Percentiles rank a stretch among this genome's conserved stretches.
Conservation (phyloP, 2,888 invertebrate species). For the Orthosia gracilis region DNA sequence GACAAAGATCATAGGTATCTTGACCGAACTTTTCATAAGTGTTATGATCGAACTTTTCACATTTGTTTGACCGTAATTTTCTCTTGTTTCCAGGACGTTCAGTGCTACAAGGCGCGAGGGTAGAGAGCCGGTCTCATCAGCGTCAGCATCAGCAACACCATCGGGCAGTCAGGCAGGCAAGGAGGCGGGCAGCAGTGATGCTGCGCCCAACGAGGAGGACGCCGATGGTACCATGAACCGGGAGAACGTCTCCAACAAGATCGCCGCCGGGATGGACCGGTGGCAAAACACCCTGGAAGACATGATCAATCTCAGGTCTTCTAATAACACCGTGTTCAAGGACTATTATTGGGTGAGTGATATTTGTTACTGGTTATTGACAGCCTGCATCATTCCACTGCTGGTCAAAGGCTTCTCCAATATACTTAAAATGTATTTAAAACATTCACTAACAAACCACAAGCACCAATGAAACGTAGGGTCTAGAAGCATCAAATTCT, state of each 20-base stretch:
- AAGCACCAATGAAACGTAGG: no score
- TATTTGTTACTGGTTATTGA: background rate
- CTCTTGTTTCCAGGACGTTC: conserved; percentile 76
- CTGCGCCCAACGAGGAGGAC: conserved; percentile 69
- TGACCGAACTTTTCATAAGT: background rate
- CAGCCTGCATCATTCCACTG: background rate
- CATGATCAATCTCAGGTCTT: conserved; percentile 87
- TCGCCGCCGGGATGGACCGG: conserved; percentile 89
- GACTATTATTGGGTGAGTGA: conserved; percentile 91
- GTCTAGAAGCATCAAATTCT: no score
- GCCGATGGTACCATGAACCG: conserved; percentile 82
- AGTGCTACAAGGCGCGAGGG: conserved; percentile 75
- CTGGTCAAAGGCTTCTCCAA: no score
- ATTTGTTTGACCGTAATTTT: background rate
- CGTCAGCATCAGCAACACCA: conserved; percentile 10
- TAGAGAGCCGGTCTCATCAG: conserved; percentile 46
- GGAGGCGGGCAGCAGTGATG: conserved; percentile 73
- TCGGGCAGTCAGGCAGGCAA: conserved; percentile 25
- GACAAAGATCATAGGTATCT: background rate
- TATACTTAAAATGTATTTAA: no score
- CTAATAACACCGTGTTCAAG: conserved; percentile 90
- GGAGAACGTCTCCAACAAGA: conserved; percentile 86
- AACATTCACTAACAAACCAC: no score
- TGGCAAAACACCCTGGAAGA: conserved; percentile 89
- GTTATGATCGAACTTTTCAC: background rate